Conservation (phyloP, 2,797 vertebrate species). For the Hydrophis major region DNA sequence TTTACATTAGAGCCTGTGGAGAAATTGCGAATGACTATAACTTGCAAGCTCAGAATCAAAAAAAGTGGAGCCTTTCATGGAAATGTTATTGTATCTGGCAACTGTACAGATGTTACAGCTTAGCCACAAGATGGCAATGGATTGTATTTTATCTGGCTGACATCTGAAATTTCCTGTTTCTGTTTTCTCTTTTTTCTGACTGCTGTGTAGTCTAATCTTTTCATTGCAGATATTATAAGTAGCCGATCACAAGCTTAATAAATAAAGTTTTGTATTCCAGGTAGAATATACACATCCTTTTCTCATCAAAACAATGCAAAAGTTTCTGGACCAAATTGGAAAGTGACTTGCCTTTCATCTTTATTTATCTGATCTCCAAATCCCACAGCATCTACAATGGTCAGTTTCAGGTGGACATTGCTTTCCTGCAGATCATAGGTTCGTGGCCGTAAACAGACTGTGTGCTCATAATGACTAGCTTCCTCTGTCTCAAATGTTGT, state of each 20-base stretch:
- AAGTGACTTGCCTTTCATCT: conserved; percentile 88
- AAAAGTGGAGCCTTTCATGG: not conserved
- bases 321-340: conserved; percentile 36
- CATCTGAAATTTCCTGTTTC: not conserved
- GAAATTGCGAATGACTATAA: not conserved
- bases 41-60: not conserved
- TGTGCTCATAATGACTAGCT: conserved; percentile 91
- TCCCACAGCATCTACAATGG: conserved; percentile 93
- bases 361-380: conserved; percentile 99
- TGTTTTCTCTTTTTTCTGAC: not conserved
- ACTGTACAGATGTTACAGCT: not conserved
- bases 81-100: not conserved
- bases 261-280: not conserved
- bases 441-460: conserved; percentile 86
- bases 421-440: conserved; percentile 95
- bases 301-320: not conserved
- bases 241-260: not conserved
- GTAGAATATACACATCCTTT: not conserved
- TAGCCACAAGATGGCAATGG: not conserved
- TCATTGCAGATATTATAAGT: not conserved
- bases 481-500: conserved; percentile 96
- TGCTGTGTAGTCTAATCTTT: not conserved
- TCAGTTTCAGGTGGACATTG: conserved; percentile 94
- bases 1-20: not conserved
- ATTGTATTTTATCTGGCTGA: not conserved